Evolutionary conservation across 2,888 invertebrate species (phyloP), one percentile per base, ranked within the genome.

Genomic region (Cryptus viduatorius): DNA sequence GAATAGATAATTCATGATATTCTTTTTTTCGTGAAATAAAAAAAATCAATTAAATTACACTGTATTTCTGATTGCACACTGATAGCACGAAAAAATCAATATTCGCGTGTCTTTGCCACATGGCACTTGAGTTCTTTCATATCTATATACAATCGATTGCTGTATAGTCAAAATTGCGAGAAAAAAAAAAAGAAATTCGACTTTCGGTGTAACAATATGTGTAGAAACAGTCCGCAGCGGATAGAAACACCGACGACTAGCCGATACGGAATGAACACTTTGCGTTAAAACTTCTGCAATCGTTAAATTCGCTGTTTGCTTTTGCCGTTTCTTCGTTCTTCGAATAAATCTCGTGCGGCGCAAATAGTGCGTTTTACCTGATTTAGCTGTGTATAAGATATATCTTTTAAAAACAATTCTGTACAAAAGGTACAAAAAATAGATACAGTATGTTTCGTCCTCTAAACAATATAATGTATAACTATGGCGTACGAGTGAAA

Each of bases 61-160:
- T 83, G 61, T 72, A 67, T 76, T 82, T 79, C 48, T 50, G 37
- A 76, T 67, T 59, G 64, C 75, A 78, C 73, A 46, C 5, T 69
- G 48, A 14, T 19, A 29, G 16, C 3, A 44, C 56, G 68, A 44
- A 29, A 53, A 48, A 46, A 29, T 31, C 24, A 67, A 46, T 3
- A 73, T 44, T 42, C n/a, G 29, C 7, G 19, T 53, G 50, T 16
- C 56, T 29, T 12, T 42, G 48, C n/a, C 53, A 73, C 46, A 65
- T 59, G 64, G 61, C 48, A 77, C 61, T 37, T 12, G n/a, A 76
- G 44, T 4, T 16, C 44, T 69, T 42, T 42, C 10, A 31, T 8
- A 53, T 56, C 16, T 81, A 81, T 81, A 78, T 71, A 48, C 75
- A 69, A 77, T 69, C n/a, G 24, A 78, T 65, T 50, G 31, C 31